These are phyloP conservation scores for Myzus persicae DNA, from an alignment of 1,140 invertebrate species.

Conservation along the genomic window DNA sequence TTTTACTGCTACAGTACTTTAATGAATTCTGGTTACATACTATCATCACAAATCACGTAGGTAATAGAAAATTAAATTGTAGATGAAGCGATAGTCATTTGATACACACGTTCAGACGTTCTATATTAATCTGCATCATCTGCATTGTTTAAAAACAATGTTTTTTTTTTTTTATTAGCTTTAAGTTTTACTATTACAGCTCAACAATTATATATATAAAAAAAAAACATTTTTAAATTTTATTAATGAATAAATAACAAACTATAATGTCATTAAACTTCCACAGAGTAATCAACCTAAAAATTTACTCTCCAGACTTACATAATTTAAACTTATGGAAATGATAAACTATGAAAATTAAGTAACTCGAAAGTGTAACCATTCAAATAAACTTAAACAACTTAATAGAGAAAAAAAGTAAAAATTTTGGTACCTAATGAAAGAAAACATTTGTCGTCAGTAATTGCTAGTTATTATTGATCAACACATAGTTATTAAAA, in stretches of 20 bases:
- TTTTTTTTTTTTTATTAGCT: no score
- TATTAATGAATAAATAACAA: background rate
- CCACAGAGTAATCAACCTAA: background rate
- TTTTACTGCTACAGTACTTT: background rate
- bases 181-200: no score
- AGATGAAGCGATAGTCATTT: background rate
- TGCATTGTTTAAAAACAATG: background rate
- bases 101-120: background rate
- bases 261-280: background rate
- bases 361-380: background rate
- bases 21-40: background rate
- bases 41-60: no score
- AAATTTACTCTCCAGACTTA: background rate
- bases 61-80: no score
- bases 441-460: no score
- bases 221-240: no score
- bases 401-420: background rate
- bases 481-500: background rate
- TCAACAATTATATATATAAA: no score
- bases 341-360: background rate
- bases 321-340: background rate
- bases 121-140: background rate
- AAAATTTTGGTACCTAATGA: no score
- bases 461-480: background rate
- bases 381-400: background rate